phyloP scores from a whole-genome alignment of 2,113 vertebrate species.

The Macquaria ambigua region DNA sequence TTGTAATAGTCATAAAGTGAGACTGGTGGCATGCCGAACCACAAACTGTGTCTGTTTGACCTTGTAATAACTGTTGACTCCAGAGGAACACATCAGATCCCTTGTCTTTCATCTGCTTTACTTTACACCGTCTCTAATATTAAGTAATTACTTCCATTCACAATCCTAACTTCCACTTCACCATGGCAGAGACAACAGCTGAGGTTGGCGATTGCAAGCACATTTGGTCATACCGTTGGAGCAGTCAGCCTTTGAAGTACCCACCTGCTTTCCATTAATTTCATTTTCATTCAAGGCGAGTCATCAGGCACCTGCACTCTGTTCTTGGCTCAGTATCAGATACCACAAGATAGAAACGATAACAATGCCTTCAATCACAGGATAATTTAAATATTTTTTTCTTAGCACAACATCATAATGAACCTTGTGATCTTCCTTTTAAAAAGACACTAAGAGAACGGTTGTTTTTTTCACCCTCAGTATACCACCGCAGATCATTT shows the following conservation, averaged over 20 bases:
- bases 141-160: constrained; percentile 68
- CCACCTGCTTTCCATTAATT: constrained; percentile 79
- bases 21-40: neutral
- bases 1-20: neutral
- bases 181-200: constrained; percentile 61
- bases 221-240: constrained; percentile 60
- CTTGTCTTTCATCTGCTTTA: constrained; percentile 49
- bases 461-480: constrained; percentile 13
- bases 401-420: constrained; percentile 39
- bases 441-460: neutral
- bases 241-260: constrained; percentile 72
- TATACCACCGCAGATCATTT: neutral
- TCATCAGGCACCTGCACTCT: constrained; percentile 69
- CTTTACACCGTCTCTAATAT: constrained; percentile 34
- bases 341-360: constrained; percentile 49
- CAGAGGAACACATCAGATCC: constrained; percentile 38
- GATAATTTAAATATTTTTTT: constrained; percentile 33
- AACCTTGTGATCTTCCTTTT: constrained; percentile 29
- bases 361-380: constrained; percentile 50
- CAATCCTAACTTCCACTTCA: constrained; percentile 43
- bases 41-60: constrained; percentile 43
- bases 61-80: constrained; percentile 31
- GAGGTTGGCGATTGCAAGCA: constrained; percentile 53
- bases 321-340: constrained; percentile 60
- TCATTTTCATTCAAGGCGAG: constrained; percentile 70